Percentiles rank a stretch among this genome's conserved stretches.
These are phyloP conservation scores for Meteorus colon DNA, from an alignment of 2,888 invertebrate species.

Conservation along the genomic window DNA sequence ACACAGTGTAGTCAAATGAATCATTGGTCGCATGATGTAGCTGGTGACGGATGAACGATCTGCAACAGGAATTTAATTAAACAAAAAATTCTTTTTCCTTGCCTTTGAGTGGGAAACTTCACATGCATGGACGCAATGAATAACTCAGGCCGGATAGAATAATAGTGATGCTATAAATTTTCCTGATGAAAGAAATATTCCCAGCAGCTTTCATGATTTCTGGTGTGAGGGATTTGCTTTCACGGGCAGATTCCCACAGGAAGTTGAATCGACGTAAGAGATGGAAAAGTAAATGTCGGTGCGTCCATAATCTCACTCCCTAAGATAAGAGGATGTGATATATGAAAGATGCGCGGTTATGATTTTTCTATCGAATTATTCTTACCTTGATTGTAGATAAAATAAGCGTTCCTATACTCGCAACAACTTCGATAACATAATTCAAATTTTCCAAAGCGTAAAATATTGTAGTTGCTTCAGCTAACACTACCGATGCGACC, in stretches of 20 bases:
- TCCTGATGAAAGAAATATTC: neutral
- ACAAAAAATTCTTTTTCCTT: neutral
- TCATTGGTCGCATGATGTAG: neutral
- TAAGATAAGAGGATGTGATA: neutral
- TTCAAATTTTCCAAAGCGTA: neutral
- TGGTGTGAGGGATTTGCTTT: neutral
- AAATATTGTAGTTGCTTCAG: neutral
- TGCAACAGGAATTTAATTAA: neutral
- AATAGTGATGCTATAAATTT: neutral
- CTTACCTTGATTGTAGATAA: neutral
- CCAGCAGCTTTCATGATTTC: neutral
- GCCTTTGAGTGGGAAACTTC: neutral
- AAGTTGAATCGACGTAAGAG: neutral
- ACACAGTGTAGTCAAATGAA: neutral
- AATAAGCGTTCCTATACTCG: neutral
- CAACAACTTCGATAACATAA: slow-evolving; percentile 3
- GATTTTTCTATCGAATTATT: neutral
- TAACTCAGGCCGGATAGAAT: neutral
- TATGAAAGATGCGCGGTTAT: neutral
- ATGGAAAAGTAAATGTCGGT: neutral
- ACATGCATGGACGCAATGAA: slow-evolving; percentile 15
- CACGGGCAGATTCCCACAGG: neutral
- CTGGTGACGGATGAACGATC: neutral
- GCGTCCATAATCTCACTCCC: slow-evolving; percentile 16
- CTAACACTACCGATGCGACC: neutral